Conservation (phyloP, 2,797 vertebrate species). For the Lateolabrax maculatus region DNA sequence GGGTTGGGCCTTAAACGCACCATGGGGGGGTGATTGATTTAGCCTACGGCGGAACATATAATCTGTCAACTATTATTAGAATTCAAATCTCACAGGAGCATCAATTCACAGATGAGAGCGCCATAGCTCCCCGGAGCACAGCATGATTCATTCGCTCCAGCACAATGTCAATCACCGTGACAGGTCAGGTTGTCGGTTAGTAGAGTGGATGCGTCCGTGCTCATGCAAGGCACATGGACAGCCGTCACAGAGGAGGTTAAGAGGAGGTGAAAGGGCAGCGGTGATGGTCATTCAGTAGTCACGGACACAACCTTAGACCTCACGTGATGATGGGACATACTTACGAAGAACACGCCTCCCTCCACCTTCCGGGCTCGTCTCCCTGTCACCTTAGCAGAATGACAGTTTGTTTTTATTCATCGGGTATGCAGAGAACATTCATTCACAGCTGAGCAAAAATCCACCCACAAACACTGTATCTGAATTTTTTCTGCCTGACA, state of each 20-base stretch:
- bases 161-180: background rate
- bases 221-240: conserved; percentile 71
- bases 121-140: background rate
- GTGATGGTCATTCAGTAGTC: conserved; percentile 30
- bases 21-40: background rate
- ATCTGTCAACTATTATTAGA: background rate
- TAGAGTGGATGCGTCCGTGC: conserved; percentile 43
- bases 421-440: conserved; percentile 10
- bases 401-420: conserved; percentile 76
- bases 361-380: conserved; percentile 88
- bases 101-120: background rate
- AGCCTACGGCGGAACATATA: background rate
- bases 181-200: conserved; percentile 61
- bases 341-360: conserved; percentile 89
- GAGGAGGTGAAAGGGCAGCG: conserved; percentile 39
- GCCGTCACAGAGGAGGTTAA: conserved; percentile 43
- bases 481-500: background rate
- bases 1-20: background rate
- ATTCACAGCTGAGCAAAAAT: conserved; percentile 2
- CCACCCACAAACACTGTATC: background rate
- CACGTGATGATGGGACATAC: conserved; percentile 72
- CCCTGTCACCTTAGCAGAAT: conserved; percentile 85
- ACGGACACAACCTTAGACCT: conserved; percentile 49
- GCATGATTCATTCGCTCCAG: conserved; percentile 10
- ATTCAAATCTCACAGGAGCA: background rate